phyloP scores from a whole-genome alignment of 2,797 vertebrate genomes.

The Eospalax fontanierii region DNA sequence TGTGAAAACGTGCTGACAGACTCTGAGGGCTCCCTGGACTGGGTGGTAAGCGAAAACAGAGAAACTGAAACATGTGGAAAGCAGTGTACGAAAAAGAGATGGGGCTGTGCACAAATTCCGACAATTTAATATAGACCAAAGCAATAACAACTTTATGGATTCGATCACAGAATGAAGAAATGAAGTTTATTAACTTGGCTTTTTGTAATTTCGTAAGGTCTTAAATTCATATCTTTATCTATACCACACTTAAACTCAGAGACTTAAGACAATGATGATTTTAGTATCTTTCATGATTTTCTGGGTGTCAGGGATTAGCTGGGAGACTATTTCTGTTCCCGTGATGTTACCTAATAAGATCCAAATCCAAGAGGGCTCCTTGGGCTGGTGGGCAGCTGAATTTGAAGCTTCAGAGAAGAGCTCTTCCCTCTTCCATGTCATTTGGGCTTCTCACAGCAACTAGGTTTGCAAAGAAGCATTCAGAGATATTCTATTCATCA shows the following conservation, averaged over 20 bases:
- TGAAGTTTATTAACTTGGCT: not conserved
- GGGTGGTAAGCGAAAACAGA: not conserved
- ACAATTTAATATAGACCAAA: not conserved
- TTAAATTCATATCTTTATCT: not conserved
- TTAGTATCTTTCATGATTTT: not conserved
- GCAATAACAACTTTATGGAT: not conserved
- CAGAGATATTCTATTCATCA: not conserved
- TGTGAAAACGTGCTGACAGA: not conserved
- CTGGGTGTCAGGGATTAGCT: not conserved
- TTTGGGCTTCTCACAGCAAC: not conserved
- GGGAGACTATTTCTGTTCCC: not conserved
- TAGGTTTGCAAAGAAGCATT: not conserved
- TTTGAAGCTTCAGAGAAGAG: not conserved
- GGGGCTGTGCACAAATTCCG: not conserved
- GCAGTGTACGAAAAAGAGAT: not conserved
- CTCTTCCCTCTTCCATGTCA: not conserved
- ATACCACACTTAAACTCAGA: not conserved
- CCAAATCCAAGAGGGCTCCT: not conserved
- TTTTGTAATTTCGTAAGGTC: conserved; percentile 1
- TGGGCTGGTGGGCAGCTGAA: accelerated
- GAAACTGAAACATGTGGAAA: not conserved
- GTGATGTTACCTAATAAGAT: not conserved
- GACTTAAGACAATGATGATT: not conserved
- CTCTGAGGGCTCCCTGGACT: not conserved
- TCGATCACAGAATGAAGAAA: not conserved